Evolutionary conservation across 2,797 vertebrate species (phyloP).

Genomic region (Syndactyla subalaris): DNA sequence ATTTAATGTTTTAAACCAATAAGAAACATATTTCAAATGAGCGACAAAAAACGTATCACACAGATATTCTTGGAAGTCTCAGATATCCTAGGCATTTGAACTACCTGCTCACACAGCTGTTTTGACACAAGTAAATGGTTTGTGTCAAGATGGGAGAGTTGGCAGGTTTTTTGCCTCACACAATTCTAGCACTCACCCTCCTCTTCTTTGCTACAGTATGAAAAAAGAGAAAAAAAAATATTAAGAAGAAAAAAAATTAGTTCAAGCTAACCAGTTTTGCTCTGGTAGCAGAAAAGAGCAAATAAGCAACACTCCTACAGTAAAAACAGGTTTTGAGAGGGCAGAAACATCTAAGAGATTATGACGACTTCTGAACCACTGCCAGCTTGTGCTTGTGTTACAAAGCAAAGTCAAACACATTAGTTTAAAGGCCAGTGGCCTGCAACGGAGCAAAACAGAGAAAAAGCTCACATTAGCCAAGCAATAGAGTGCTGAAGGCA

Average conservation of each 20-base stretch:
- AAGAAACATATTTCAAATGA: neutral
- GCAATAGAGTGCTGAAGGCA: neutral
- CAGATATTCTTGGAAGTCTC: neutral
- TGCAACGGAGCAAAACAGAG: conserved; percentile 1
- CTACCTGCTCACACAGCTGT: neutral
- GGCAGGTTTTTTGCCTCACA: neutral
- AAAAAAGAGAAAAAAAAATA: neutral
- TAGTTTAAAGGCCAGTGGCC: conserved; percentile 13
- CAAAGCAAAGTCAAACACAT: conserved; percentile 9
- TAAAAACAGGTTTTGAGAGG: neutral
- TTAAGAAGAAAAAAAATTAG: neutral
- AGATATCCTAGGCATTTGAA: neutral
- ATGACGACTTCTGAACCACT: neutral
- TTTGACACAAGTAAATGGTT: neutral
- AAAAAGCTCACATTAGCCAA: neutral
- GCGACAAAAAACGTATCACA: neutral
- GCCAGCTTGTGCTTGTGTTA: fast-evolving
- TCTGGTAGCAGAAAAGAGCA: neutral
- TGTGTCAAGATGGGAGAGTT: neutral
- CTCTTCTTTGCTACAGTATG: neutral
- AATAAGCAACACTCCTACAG: neutral
- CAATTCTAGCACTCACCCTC: neutral
- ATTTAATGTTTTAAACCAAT: neutral
- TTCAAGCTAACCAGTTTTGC: neutral
- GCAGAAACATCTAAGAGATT: neutral